These are phyloP conservation scores for Cheilosia vernalis DNA, from an alignment of 2,888 invertebrate species.

Conservation along the genomic window DNA sequence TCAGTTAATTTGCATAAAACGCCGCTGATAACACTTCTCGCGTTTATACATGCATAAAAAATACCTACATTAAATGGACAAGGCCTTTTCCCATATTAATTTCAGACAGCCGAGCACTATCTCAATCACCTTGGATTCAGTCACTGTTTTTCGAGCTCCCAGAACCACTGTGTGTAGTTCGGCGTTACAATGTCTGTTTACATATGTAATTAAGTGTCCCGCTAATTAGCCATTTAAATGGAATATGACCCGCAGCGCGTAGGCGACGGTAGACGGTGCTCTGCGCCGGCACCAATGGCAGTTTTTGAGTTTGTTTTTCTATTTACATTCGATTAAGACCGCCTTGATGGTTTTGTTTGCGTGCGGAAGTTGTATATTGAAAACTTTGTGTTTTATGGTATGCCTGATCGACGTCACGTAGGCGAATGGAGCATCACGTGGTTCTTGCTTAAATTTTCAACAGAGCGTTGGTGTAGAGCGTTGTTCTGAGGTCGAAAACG, in stretches of 20 bases:
- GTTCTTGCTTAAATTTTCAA: background rate
- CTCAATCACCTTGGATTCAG: slow-evolving; percentile 50
- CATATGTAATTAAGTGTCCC: slow-evolving; percentile 48
- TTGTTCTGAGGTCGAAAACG: slow-evolving; percentile 22
- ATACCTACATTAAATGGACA: background rate
- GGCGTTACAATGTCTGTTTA: slow-evolving; percentile 19
- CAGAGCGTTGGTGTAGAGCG: background rate
- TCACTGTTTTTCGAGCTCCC: slow-evolving; percentile 13
- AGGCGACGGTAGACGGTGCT: background rate
- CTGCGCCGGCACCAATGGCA: background rate
- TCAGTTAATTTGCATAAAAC: slow-evolving; percentile 35
- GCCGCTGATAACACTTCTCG: slow-evolving; percentile 7
- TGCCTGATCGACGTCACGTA: slow-evolving; percentile 55
- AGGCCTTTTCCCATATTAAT: slow-evolving; percentile 8
- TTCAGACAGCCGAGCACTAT: slow-evolving; percentile 5
- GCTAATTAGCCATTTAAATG: slow-evolving; percentile 48
- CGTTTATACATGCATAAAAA: background rate
- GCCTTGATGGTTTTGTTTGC: slow-evolving; percentile 40
- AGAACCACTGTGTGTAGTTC: slow-evolving; percentile 3
- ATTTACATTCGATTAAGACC: slow-evolving; percentile 43
- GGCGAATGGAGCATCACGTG: background rate
- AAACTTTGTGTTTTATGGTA: background rate
- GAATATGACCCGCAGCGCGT: slow-evolving; percentile 31
- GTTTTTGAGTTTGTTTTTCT: slow-evolving; percentile 6
- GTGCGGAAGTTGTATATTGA: slow-evolving; percentile 9